These are phyloP conservation scores for Pemphigus obesinymphae DNA, from an alignment of 1,140 invertebrate species.

Conservation along the genomic window DNA sequence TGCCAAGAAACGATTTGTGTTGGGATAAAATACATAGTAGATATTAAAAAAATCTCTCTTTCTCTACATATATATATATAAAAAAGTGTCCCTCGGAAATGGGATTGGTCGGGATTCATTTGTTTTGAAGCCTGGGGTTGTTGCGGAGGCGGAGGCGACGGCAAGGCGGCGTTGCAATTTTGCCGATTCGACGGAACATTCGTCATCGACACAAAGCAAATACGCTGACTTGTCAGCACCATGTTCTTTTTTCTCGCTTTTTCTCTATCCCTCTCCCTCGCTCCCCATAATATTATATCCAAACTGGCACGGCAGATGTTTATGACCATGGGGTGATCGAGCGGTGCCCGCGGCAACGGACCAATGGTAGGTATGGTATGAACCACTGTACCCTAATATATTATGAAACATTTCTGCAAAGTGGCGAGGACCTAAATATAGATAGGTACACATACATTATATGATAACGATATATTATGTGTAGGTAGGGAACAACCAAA, in stretches of 20 bases:
- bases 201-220: constrained; percentile 33
- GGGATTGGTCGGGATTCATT: constrained; percentile 21
- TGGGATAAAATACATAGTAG: not conserved
- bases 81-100: not conserved
- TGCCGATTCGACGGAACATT: constrained; percentile 36
- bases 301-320: no score
- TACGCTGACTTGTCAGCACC: constrained; percentile 37
- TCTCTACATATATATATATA: no score
- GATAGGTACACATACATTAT: no score
- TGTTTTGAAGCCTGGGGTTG: not conserved
- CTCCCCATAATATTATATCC: not conserved
- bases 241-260: not conserved
- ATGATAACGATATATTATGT: no score
- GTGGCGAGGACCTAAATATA: no score
- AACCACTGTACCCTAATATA: no score
- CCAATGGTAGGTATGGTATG: no score
- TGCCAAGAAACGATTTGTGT: not conserved
- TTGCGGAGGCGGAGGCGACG: not conserved
- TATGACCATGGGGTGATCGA: no score
- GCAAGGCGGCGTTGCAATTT: not conserved
- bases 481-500: no score
- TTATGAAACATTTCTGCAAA: no score
- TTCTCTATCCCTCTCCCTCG: not conserved
- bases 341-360: not conserved
- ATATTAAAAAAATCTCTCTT: no score